A percentile compares a stretch with the other conserved stretches of the same genome.
Evolutionary conservation across 2,113 vertebrate species (phyloP).

Genomic region (Pluvianellus socialis): DNA sequence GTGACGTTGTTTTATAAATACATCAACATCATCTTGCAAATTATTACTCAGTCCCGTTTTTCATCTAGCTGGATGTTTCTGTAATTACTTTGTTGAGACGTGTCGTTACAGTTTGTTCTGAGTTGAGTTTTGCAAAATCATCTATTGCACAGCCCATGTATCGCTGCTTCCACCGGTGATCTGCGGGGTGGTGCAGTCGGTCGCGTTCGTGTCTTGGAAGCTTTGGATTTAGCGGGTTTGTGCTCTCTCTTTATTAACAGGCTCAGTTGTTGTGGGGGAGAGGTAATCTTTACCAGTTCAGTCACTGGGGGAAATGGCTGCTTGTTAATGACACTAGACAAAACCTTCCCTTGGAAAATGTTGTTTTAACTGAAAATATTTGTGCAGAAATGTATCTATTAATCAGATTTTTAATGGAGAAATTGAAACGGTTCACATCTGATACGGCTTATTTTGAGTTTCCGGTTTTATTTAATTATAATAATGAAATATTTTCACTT

Average conservation of each 20-base stretch:
- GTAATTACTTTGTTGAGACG: background rate
- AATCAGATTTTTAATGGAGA: background rate
- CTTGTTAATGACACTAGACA: background rate
- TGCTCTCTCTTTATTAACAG: background rate
- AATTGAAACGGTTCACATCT: background rate
- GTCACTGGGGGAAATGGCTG: background rate
- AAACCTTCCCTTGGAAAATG: background rate
- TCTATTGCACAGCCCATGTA: background rate
- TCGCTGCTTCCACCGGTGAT: background rate
- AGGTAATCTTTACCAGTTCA: background rate
- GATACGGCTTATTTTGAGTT: background rate
- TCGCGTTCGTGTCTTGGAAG: accelerated
- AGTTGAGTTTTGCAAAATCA: background rate
- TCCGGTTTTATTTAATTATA: background rate
- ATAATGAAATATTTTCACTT: background rate
- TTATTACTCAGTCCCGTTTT: background rate
- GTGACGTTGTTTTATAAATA: background rate
- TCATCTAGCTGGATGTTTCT: background rate
- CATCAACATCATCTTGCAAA: background rate
- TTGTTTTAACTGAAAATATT: background rate
- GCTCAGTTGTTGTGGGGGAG: background rate
- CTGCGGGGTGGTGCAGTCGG: background rate
- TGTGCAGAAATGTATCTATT: background rate
- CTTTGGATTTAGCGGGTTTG: background rate
- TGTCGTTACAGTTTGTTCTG: background rate